phyloP scores from a whole-genome alignment of 2,113 vertebrate genomes.

The Orthochromis indermauri region DNA sequence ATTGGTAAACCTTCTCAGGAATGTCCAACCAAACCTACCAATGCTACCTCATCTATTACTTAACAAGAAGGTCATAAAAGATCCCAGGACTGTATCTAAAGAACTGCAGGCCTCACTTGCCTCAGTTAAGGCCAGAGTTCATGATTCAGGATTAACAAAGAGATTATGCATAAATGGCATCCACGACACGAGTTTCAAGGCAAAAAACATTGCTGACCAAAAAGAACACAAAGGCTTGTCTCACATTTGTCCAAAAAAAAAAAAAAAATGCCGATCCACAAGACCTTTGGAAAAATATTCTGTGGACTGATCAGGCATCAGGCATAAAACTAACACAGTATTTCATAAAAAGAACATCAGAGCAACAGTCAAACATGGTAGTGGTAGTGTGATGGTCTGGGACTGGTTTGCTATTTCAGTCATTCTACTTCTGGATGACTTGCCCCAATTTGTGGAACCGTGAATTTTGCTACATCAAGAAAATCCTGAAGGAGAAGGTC shows the following conservation, averaged over 20 bases:
- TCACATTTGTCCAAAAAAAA: neutral
- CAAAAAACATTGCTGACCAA: neutral
- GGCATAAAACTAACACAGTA: neutral
- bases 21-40: neutral
- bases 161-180: neutral
- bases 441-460: neutral
- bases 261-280: rapidly evolving
- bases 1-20: neutral
- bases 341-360: neutral
- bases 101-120: neutral
- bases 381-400: neutral
- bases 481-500: neutral
- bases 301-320: neutral
- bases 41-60: rapidly evolving
- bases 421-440: neutral
- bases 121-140: neutral
- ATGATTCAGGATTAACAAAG: neutral
- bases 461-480: neutral
- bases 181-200: rapidly evolving
- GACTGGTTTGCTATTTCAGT: neutral
- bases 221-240: neutral
- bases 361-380: neutral
- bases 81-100: rapidly evolving
- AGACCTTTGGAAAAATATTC: neutral
- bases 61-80: neutral